Base-by-base conservation (phyloP, 2,113 vertebrate genomes). In the Crotalus horridus region DNA sequence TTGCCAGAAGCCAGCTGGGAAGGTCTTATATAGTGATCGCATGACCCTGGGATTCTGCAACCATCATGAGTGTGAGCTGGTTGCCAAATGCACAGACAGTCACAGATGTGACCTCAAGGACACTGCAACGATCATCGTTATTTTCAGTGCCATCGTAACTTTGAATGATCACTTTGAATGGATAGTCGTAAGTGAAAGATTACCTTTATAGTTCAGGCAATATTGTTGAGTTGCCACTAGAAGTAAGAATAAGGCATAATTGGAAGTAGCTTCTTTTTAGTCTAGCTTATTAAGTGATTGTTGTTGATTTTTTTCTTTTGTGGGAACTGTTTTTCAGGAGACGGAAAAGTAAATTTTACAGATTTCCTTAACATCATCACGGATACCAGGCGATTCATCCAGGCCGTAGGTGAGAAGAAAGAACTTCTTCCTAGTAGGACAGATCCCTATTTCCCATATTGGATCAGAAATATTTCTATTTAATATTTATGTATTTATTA, bases 291-390 rank as follows among this genome's bases (percentile, higher is more conserved):
- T 39, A 48, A 46, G 39, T 88, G 64, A 85, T 91, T 26, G 20
- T 23, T 46, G 8, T 91, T 12, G 43, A 15, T 6, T 26, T 69
- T 69, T 0, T 15, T 89, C 29, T 51, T 55, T 39, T 11, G 26
- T 81, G 61, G 29, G 17, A 48, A 89, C 94, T 97, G 86, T 93
- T 23, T 96, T 96, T 64, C 94, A 97, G 97, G 95, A 93, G 96
- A 96, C 48, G 95, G 95, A 61, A 96, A 94, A 1, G 94, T 97
- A 93, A 97, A 94, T 92, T 97, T 97, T 95, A 96, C 94, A 12
- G 96, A 97, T 88, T 96, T 97, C 55, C 89, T 97, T 69, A 95
- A 92, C 23, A 94, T 94, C 23, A 23, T 96, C 39, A 97, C 94
- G 93, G 97, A 96, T 94, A 93, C 90, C 56, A 95, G 91, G 46